Conservation (phyloP, 1,140 invertebrate species). For the Drosophila persimilis region DNA sequence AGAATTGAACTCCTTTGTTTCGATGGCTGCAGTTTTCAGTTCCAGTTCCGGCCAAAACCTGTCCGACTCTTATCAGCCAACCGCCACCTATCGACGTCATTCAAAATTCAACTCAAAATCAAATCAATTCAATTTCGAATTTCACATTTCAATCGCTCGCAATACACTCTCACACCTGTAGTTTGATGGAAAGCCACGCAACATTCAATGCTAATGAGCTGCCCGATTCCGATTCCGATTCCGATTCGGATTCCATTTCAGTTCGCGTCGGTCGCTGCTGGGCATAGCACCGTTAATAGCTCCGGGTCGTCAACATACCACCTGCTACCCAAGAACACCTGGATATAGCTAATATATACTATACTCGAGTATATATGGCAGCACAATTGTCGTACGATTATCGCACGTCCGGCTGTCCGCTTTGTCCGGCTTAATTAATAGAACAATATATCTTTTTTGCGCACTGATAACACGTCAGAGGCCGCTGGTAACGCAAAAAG, state of each 20-base stretch:
- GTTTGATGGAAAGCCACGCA: constrained; percentile 33
- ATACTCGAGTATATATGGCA: constrained; percentile 18
- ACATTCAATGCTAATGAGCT: constrained; percentile 59
- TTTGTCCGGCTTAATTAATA: constrained; percentile 47
- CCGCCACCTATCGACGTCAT: constrained; percentile 22
- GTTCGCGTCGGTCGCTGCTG: constrained; percentile 69
- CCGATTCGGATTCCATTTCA: constrained; percentile 35
- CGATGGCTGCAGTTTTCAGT: not conserved
- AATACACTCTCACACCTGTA: constrained; percentile 27
- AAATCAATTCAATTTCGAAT: constrained; percentile 30
- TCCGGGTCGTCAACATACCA: constrained; percentile 39
- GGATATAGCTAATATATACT: constrained; percentile 12
- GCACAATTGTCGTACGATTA: constrained; percentile 38
- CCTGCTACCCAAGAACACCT: constrained; percentile 18
- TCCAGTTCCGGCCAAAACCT: not conserved
- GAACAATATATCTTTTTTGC: constrained; percentile 47
- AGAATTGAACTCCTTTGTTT: constrained; percentile 9
- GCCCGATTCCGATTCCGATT: constrained; percentile 5
- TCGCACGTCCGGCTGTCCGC: constrained; percentile 44
- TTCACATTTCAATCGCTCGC: constrained; percentile 52
- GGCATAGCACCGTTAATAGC: constrained; percentile 51
- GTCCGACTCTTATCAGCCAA: constrained; percentile 25
- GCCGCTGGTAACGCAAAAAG: constrained; percentile 36
- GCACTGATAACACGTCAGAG: constrained; percentile 37
- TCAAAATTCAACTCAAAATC: constrained; percentile 2